Evolutionary conservation across 2,797 vertebrate genomes (phyloP).

Genomic region (Notolepis coatsorum): DNA sequence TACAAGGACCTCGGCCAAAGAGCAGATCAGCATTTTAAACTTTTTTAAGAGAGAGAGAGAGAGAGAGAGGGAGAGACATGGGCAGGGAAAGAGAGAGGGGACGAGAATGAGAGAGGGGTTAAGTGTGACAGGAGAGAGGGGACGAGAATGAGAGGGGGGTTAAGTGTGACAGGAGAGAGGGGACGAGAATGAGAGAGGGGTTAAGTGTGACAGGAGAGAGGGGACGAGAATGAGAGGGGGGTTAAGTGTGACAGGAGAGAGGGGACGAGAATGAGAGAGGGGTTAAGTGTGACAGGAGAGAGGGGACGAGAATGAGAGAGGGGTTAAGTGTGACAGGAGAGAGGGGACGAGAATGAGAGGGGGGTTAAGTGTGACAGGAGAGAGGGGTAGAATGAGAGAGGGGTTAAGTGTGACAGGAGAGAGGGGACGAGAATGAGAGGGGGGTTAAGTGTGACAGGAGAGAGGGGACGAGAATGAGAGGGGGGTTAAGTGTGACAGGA

Average conservation of each 20-base stretch:
- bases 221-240: not conserved
- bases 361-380: not conserved
- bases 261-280: not conserved
- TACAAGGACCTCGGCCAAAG: constrained; percentile 8
- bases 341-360: not conserved
- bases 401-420: not conserved
- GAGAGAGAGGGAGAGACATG: not conserved
- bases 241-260: not conserved
- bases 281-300: not conserved
- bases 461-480: not conserved
- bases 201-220: constrained; percentile 55
- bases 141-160: too few relatives aligned
- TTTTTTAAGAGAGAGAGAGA: constrained; percentile 10
- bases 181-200: not conserved
- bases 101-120: not conserved
- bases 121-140: not conserved
- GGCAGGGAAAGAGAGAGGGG: not conserved
- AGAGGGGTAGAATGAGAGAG: not conserved
- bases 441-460: not conserved
- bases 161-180: not conserved
- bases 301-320: not conserved
- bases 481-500: not conserved
- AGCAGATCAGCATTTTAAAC: constrained; percentile 29
- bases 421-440: not conserved
- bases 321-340: not conserved